Conservation (phyloP, 2,113 vertebrate species). For the Pterocles orientalis region DNA sequence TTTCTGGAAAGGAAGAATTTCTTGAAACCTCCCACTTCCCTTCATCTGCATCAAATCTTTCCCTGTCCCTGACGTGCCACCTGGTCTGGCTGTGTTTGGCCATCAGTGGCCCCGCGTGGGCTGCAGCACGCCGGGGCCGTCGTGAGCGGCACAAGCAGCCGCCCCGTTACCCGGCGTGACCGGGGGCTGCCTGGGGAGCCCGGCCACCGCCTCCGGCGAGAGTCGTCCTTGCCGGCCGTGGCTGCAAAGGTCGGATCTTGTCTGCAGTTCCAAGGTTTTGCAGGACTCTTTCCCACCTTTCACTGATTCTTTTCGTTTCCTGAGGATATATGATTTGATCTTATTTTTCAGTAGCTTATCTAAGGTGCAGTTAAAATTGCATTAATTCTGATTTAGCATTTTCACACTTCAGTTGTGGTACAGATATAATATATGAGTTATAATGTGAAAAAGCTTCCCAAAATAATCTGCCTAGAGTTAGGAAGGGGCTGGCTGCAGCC, state of each 20-base stretch:
- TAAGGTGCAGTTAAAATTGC: slow-evolving; percentile 64
- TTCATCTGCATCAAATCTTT: slow-evolving; percentile 39
- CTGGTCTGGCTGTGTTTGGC: slow-evolving; percentile 6
- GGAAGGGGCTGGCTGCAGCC: slow-evolving; percentile 40
- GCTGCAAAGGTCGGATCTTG: neutral
- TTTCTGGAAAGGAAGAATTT: slow-evolving; percentile 58
- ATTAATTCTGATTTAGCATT: slow-evolving; percentile 58
- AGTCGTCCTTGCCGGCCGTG: fast-evolving
- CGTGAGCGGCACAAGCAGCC: neutral
- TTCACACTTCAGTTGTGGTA: slow-evolving; percentile 51
- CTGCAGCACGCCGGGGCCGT: neutral
- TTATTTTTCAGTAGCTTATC: slow-evolving; percentile 69
- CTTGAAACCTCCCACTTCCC: slow-evolving; percentile 37
- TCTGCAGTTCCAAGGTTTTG: neutral
- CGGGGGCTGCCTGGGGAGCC: neutral
- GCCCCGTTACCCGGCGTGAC: neutral
- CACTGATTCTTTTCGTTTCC: slow-evolving; percentile 39
- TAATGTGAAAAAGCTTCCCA: slow-evolving; percentile 66
- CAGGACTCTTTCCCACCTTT: slow-evolving; percentile 14
- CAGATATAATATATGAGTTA: slow-evolving; percentile 54
- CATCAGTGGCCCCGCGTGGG: neutral
- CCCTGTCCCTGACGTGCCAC: slow-evolving; percentile 16
- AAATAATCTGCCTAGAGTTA: slow-evolving; percentile 29
- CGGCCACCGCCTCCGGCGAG: fast-evolving
- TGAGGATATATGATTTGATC: slow-evolving; percentile 40